Percentiles rank a stretch among this genome's conserved stretches.
These are phyloP conservation scores for Eristalinus sepulchralis DNA, from an alignment of 2,888 invertebrate species.

Conservation along the genomic window DNA sequence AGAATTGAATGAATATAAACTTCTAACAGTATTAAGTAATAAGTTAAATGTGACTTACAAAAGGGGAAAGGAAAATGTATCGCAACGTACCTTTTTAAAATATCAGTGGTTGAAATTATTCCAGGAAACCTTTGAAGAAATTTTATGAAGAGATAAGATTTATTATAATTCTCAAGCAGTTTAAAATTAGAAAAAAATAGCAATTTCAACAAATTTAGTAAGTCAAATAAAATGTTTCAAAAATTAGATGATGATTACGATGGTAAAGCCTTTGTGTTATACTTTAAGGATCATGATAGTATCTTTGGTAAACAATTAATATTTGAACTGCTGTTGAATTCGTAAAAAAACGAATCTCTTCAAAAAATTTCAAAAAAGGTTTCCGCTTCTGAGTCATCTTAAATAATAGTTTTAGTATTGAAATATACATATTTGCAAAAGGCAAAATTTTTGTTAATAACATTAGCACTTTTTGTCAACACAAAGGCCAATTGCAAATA, in stretches of 20 bases:
- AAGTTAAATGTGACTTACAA: slow-evolving; percentile 22
- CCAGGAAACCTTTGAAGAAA: slow-evolving; percentile 80
- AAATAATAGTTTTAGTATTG: slow-evolving; percentile 52
- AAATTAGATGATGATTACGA: slow-evolving; percentile 81
- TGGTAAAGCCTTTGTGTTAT: slow-evolving; percentile 81
- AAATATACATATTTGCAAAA: slow-evolving; percentile 73
- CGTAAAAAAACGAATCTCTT: slow-evolving; percentile 77
- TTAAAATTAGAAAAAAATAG: slow-evolving; percentile 60
- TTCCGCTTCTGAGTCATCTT: slow-evolving; percentile 53
- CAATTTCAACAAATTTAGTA: slow-evolving; percentile 73
- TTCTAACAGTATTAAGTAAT: background rate
- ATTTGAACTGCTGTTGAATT: slow-evolving; percentile 65
- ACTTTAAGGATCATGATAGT: background rate
- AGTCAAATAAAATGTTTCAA: slow-evolving; percentile 72
- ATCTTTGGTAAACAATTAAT: slow-evolving; percentile 43
- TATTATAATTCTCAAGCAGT: slow-evolving; percentile 77
- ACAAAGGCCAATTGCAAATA: slow-evolving; percentile 82
- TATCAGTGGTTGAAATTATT: slow-evolving; percentile 81
- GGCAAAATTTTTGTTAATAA: slow-evolving; percentile 74
- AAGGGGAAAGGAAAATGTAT: slow-evolving; percentile 30
- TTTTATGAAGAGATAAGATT: slow-evolving; percentile 80
- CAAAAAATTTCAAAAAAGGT: slow-evolving; percentile 72
- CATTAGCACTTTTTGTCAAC: slow-evolving; percentile 81
- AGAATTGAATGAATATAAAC: background rate
- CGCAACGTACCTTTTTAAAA: slow-evolving; percentile 72